phyloP scores from a whole-genome alignment of 1,140 invertebrate species.

The Apis dorsata region DNA sequence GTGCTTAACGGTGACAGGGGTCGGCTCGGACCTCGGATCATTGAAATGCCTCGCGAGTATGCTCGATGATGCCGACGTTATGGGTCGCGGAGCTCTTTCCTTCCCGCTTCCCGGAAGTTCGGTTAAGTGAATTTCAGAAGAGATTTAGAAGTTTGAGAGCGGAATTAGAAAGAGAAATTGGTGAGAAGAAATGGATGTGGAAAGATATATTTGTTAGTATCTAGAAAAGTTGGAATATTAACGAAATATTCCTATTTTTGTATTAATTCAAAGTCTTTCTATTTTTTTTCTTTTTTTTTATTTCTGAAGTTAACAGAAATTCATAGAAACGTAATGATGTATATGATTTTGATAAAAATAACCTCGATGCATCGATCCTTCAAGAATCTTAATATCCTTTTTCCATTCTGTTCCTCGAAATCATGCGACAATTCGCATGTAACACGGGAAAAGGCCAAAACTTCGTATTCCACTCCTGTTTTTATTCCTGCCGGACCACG shows the following conservation, averaged over 20 bases:
- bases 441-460: slow-evolving; percentile 43
- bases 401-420: slow-evolving; percentile 26
- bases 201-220: no score
- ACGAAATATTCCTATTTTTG: no score
- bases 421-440: slow-evolving; percentile 41
- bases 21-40: slow-evolving; percentile 14
- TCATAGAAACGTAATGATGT: no score
- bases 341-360: no score
- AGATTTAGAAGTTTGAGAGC: neutral
- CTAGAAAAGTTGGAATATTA: no score
- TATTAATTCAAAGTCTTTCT: no score
- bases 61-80: neutral
- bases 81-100: neutral
- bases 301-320: no score
- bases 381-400: slow-evolving; percentile 42
- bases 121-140: neutral
- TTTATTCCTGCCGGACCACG: slow-evolving; percentile 36
- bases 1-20: slow-evolving; percentile 49
- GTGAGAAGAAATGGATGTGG: no score
- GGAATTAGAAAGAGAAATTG: no score
- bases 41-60: slow-evolving; percentile 36
- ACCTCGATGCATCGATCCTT: no score
- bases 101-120: neutral
- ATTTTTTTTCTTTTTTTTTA: no score
- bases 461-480: slow-evolving; percentile 31